A percentile compares a stretch with the other conserved stretches of the same genome.
Evolutionary conservation across 1,140 invertebrate genomes (phyloP).

Genomic region (Aphaenogaster rudis): DNA sequence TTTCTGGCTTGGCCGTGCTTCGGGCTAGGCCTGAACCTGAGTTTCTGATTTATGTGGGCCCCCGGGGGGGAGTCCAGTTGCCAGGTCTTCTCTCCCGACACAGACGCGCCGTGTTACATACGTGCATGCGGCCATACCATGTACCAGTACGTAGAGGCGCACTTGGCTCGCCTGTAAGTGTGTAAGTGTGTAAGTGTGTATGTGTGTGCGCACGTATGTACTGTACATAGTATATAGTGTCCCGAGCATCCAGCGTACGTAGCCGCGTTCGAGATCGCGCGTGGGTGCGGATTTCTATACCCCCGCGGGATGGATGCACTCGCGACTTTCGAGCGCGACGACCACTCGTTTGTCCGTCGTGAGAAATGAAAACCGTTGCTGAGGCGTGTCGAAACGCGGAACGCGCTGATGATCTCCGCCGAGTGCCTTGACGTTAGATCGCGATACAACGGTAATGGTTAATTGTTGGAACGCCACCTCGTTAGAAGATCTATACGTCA

Average conservation of each 20-base stretch:
- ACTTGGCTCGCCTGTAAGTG: neutral
- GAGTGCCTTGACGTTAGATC: neutral
- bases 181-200: neutral
- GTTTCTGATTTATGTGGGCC: slow-evolving; percentile 82
- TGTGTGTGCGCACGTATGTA: neutral
- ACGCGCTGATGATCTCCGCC: slow-evolving; percentile 1
- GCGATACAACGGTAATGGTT: slow-evolving; percentile 6
- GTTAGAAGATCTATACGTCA: neutral
- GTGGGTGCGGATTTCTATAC: slow-evolving; percentile 58
- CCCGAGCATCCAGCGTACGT: slow-evolving; percentile 22
- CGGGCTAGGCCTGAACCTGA: slow-evolving; percentile 70
- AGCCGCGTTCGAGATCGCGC: slow-evolving; percentile 39
- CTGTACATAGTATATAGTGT: neutral
- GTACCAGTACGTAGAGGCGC: slow-evolving; percentile 2
- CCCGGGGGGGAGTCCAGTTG: slow-evolving; percentile 81
- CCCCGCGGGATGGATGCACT: slow-evolving; percentile 40
- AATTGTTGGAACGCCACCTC: neutral
- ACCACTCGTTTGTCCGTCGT: slow-evolving; percentile 19
- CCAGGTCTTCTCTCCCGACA: slow-evolving; percentile 58
- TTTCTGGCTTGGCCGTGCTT: slow-evolving; percentile 76
- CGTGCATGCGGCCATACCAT: neutral
- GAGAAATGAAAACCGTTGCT: slow-evolving; percentile 47
- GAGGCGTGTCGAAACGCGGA: slow-evolving; percentile 16
- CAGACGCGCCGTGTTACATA: neutral
- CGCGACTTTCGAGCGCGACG: slow-evolving; percentile 36